Evolutionary conservation across 2,797 vertebrate genomes (phyloP), one percentile per base, ranked within the genome.

Genomic region (Galaxias olidus): DNA sequence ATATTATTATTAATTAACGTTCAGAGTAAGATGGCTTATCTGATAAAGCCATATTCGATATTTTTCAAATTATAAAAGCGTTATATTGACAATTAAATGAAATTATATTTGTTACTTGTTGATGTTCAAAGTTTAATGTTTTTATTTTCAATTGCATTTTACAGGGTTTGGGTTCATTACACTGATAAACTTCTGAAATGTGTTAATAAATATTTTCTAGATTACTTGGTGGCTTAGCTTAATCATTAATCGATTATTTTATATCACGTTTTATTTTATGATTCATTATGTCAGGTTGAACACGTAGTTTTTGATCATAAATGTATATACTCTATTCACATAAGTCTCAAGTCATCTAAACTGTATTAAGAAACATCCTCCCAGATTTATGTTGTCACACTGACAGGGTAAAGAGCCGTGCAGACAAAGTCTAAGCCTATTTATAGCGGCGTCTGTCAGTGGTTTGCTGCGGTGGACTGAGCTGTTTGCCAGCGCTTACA

Each of bases 191-290:
- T 48, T 73, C 9, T 74, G 65, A 63, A 75, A 75, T 81, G 59
- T 89, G 87, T 91, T 90, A 91, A 92, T 92, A 93, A 92, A 79
- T 84, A 77, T 89, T 88, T 90, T 90, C n/a, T 88, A 87, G 86
- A 86, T 72, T 30, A 30, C 30, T 2, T 30, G 30, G 2, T 30
- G 30, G 73, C 78, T 68, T 76, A 60, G 86, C 78, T 52, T 83
- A 76, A 80, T 68, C 66, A 63, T 63, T 59, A 66, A 47, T 71
- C 56, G 44, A 44, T 65, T 78, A 30, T 19, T 60, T 64, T 1
- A 71, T 46, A 65, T 45, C 19, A 8, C 4, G n/a, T 41, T 55
- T 55, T 14, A 40, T 13, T 19, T n/a, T 9, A 10, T 14, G 30
- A 30, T 30, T 30, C 30, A 30, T 30, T 6, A 30, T 30, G 6